phyloP scores from a whole-genome alignment of 2,888 invertebrate genomes.

The Harpalus rubripes region DNA sequence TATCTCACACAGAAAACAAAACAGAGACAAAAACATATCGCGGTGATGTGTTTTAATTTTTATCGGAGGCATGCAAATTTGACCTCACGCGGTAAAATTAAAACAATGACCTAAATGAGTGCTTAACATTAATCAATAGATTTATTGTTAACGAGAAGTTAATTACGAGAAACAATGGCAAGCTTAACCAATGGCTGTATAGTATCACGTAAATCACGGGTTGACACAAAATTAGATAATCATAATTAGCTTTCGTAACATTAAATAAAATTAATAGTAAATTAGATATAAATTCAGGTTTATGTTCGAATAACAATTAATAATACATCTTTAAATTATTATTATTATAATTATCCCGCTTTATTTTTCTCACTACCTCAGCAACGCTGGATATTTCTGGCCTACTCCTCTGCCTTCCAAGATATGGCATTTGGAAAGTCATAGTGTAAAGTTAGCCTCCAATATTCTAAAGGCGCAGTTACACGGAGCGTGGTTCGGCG shows the following conservation, averaged over 20 bases:
- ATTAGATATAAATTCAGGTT: not conserved
- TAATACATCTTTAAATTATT: no score
- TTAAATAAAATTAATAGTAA: not conserved
- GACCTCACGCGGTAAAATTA: not conserved
- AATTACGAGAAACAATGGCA: not conserved
- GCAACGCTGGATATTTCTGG: no score
- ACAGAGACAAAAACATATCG: not conserved
- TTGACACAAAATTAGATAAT: not conserved
- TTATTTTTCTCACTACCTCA: no score
- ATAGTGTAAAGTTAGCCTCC: no score
- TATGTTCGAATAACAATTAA: not conserved
- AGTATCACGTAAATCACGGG: not conserved
- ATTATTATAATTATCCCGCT: no score
- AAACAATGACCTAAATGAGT: not conserved
- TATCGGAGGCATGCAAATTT: not conserved
- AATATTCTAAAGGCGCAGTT: no score
- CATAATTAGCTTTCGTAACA: not conserved
- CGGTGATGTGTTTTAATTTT: not conserved
- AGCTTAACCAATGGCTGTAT: not conserved
- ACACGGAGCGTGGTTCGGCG: no score
- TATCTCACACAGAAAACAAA: not conserved
- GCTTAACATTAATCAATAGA: not conserved
- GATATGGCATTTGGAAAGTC: no score
- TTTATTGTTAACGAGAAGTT: not conserved
- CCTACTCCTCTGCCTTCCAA: no score